phyloP scores from a whole-genome alignment of 2,797 vertebrate species.

The Karalla daura region DNA sequence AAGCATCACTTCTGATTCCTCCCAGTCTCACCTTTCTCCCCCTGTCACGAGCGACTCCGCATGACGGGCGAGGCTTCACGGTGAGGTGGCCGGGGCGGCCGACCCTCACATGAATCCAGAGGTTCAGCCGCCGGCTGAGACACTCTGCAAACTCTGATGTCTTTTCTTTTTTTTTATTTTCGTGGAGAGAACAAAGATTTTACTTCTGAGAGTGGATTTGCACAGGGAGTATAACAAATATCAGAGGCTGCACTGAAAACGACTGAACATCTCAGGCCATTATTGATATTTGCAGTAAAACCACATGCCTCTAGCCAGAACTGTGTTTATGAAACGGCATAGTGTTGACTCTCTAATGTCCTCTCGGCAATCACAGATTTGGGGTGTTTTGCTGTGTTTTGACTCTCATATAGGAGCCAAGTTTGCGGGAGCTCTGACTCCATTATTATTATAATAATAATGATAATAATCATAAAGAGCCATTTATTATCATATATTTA shows the following conservation, averaged over 20 bases:
- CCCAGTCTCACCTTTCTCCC: conserved; percentile 32
- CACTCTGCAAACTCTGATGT: conserved; percentile 36
- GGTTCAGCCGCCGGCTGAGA: conserved; percentile 25
- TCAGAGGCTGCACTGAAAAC: conserved; percentile 1
- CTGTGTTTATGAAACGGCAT: conserved; percentile 7
- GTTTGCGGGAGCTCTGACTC: no score
- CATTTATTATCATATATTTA: not conserved
- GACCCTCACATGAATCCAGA: conserved; percentile 20
- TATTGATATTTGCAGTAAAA: conserved; percentile 34
- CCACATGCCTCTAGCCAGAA: not conserved
- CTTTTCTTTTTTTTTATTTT: not conserved
- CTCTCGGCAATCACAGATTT: not conserved
- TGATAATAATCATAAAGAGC: not conserved
- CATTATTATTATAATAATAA: no score
- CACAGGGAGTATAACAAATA: not conserved
- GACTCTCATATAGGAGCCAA: not conserved
- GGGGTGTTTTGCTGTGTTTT: conserved; percentile 3
- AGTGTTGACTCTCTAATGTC: not conserved
- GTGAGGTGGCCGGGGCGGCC: not conserved
- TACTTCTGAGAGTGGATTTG: conserved; percentile 11
- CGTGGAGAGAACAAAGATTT: conserved; percentile 3
- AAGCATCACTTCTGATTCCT: conserved; percentile 36
- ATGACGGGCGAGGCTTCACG: conserved; percentile 4
- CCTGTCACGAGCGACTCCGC: conserved; percentile 27
- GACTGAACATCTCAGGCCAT: not conserved